These are phyloP conservation scores for Aphidius ervi DNA, from an alignment of 1,140 invertebrate genomes.

Conservation along the genomic window DNA sequence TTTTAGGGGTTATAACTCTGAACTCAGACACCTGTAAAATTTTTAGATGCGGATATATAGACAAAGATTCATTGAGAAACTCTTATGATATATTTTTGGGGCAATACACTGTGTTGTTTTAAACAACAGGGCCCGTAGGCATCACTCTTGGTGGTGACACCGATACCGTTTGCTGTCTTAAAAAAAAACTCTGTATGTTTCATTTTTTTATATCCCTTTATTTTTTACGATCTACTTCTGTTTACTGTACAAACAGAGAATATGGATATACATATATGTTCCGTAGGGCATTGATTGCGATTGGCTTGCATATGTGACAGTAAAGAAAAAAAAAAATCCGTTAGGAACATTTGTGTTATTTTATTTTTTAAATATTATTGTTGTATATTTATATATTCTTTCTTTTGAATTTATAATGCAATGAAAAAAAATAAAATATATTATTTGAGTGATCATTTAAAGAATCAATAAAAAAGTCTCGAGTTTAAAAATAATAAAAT, in stretches of 20 bases:
- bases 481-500: too few species aligned
- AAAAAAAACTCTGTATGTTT: background rate
- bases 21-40: slow-evolving; percentile 17
- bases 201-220: slow-evolving; percentile 1
- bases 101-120: slow-evolving; percentile 21
- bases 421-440: too few species aligned
- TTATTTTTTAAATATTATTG: too few species aligned
- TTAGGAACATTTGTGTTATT: too few species aligned
- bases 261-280: background rate
- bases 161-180: slow-evolving; percentile 11
- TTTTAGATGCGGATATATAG: background rate
- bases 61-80: slow-evolving; percentile 11
- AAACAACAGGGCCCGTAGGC: slow-evolving; percentile 24
- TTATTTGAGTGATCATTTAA: too few species aligned
- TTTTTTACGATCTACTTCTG: slow-evolving; percentile 1
- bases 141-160: slow-evolving; percentile 15
- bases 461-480: too few species aligned
- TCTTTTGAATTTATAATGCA: too few species aligned
- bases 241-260: slow-evolving; percentile 23
- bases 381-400: too few species aligned
- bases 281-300: slow-evolving; percentile 18
- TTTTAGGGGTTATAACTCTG: background rate
- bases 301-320: slow-evolving; percentile 7
- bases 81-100: slow-evolving; percentile 9
- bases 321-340: background rate